phyloP scores from a whole-genome alignment of 2,797 vertebrate species.

The Pipistrellus kuhlii region DNA sequence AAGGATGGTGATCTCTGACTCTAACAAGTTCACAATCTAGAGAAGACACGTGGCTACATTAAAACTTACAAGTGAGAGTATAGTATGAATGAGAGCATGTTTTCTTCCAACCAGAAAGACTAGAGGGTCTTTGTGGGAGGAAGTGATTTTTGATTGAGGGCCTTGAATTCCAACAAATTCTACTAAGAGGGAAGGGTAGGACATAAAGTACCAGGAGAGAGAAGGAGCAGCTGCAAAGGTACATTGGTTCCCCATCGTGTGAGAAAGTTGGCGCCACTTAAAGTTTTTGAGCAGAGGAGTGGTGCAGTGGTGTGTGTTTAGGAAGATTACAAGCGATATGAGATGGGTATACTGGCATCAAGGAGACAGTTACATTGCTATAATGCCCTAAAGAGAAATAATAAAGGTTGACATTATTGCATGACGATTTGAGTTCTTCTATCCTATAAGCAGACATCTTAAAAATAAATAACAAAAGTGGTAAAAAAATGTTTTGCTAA shows the following conservation, averaged over 20 bases:
- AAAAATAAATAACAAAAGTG: background rate
- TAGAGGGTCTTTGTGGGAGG: background rate
- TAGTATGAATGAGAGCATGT: background rate
- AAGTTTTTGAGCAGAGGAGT: background rate
- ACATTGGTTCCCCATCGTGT: background rate
- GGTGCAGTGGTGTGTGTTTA: background rate
- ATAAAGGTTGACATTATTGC: background rate
- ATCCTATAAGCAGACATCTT: background rate
- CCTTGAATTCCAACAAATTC: background rate
- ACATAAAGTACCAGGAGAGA: fast-evolving
- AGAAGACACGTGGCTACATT: background rate
- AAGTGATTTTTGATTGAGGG: background rate
- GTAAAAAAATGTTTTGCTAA: conserved; percentile 23
- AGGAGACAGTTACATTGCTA: background rate
- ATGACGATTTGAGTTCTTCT: background rate
- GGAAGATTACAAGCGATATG: background rate
- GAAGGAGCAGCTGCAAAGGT: background rate
- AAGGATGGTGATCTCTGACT: background rate
- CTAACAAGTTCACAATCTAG: background rate
- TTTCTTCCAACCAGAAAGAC: background rate
- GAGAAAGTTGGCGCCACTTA: background rate
- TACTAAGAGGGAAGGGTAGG: background rate
- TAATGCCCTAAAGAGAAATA: background rate
- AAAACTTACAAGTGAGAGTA: background rate
- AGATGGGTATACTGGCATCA: background rate